Evolutionary conservation across 1,140 invertebrate genomes (phyloP), one percentile per base, ranked within the genome.

Genomic region (Anagrus nilaparvatae): DNA sequence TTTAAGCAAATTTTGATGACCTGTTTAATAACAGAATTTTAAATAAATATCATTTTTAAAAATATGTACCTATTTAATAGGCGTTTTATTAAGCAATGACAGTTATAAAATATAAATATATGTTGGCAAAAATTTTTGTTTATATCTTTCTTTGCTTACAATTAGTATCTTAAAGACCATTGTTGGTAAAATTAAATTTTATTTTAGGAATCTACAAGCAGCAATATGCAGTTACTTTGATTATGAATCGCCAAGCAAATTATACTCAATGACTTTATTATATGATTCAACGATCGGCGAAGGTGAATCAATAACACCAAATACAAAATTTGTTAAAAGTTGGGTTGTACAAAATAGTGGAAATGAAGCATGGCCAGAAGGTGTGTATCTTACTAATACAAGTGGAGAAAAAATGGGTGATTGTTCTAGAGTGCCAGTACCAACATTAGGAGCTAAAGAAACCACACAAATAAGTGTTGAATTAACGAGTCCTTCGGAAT

Each of bases 181-280:
- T n/a, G n/a, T n/a, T n/a, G n/a, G n/a, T n/a, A n/a, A n/a, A n/a
- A n/a, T n/a, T n/a, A n/a, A n/a, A n/a, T n/a, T 28, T 49, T 59
- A 51, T 56, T 50, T 27, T 73, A 95, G 91, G 91, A 97, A 97
- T 69, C 70, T 97, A 33, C 92, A 97, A 71, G 87, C 87, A 49
- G 93, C 93, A 33, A 81, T 97, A 52, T 86, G 93, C 67, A 89
- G 90, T 51, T 97, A 96, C 62, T 86, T 95, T 72, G 94, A 97
- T 67, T 82, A 81, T 53, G 82, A 86, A 54, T 73, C 73, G 44
- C 69, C 74, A 7, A 67, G 60, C 34, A 73, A 74, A 54, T 58
- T 87, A 38, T 86, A 84, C 5, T 77, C 75, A 18, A 88, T 93
- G 87, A 69, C 74, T 6, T 71, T 92, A 46, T 60, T 89, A n/a